Evolutionary conservation across 2,113 vertebrate genomes (phyloP).

Genomic region (Lanius ludovicianus): DNA sequence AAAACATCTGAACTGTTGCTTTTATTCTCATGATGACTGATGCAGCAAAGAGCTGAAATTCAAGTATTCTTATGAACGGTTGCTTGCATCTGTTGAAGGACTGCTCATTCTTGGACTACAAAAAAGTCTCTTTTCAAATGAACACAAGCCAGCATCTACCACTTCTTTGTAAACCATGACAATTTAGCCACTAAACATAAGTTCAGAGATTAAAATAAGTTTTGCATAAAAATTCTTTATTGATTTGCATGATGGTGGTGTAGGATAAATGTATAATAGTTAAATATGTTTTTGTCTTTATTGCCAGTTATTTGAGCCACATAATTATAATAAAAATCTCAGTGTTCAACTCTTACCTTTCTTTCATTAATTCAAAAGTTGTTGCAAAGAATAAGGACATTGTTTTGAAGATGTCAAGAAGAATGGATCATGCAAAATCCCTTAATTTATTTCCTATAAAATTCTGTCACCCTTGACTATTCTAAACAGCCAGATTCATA

Average conservation of each 20-base stretch:
- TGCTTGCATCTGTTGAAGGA: background rate
- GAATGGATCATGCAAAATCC: background rate
- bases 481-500: background rate
- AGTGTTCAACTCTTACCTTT: background rate
- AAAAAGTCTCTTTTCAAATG: constrained; percentile 14
- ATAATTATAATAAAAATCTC: background rate
- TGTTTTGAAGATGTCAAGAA: background rate
- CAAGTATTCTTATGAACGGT: background rate
- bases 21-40: background rate
- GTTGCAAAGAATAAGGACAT: background rate
- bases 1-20: background rate
- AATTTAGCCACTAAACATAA: background rate
- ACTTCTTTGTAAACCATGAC: constrained; percentile 48
- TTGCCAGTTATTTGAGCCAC: background rate
- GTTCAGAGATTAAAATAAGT: constrained; percentile 16
- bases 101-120: background rate
- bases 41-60: background rate
- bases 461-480: background rate
- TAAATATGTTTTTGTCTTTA: background rate
- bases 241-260: background rate
- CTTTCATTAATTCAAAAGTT: background rate
- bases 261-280: background rate
- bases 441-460: background rate
- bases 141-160: constrained; percentile 9
- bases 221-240: background rate